A percentile compares a stretch with the other conserved stretches of the same genome.
These are phyloP conservation scores for Meda fulgida DNA, from an alignment of 2,797 vertebrate species.

Conservation along the genomic window DNA sequence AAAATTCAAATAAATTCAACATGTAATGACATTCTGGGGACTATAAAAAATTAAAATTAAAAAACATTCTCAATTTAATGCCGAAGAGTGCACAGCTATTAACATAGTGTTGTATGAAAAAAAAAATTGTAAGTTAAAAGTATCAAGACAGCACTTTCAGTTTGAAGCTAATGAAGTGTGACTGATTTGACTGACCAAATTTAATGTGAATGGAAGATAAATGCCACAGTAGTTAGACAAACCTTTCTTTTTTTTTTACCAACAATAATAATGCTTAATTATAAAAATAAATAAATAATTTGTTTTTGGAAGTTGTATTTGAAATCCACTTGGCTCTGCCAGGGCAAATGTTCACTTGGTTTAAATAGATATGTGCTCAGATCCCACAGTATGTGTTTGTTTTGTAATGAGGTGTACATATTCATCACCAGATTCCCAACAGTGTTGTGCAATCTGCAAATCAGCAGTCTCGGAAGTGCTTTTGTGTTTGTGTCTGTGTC, in stretches of 20 bases:
- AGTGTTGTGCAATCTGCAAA: slow-evolving; percentile 3
- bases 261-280: not conserved
- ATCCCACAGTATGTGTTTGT: slow-evolving; percentile 22
- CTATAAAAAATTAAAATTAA: not conserved
- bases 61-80: not conserved
- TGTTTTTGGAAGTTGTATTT: not conserved
- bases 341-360: not conserved
- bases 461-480: not conserved
- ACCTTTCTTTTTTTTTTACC: not conserved
- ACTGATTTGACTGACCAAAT: not conserved
- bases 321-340: not conserved
- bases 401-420: slow-evolving; percentile 14
- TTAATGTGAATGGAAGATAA: not conserved
- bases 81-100: too few relatives aligned
- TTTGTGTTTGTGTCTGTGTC: not conserved
- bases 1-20: too few relatives aligned
- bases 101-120: too few relatives aligned
- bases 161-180: not conserved
- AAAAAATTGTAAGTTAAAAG: not conserved
- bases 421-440: slow-evolving; percentile 26
- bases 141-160: not conserved
- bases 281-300: accelerated
- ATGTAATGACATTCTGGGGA: not conserved
- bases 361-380: not conserved
- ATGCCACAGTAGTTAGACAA: not conserved